Base-by-base conservation (phyloP, 2,797 vertebrate species). In the Mallotus villosus region DNA sequence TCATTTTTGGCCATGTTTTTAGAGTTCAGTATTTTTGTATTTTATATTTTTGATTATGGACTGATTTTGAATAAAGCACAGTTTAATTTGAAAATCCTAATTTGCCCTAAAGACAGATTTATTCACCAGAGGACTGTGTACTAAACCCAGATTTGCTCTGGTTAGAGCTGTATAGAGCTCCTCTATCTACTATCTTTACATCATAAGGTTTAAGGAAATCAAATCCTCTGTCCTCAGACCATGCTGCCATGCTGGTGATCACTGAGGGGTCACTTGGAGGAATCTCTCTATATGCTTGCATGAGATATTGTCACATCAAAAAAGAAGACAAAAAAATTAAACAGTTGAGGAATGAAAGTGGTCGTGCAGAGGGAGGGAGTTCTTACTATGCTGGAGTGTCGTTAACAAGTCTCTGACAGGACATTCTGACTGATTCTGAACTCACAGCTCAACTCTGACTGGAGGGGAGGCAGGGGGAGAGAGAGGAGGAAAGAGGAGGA, bases 31-130 rank as follows among this genome's bases (percentile, higher is more conserved):
- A 72, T 75, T 68, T 84, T 76, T 83, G 74, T 82, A 75, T 63
- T 74, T 81, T 77, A 67, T 80, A 70, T 41, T 80, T 67, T 72
- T 76, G 80, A 74, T 78, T 65, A 76, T 68, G 37, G 70, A 71
- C 78, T 72, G 74, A 84, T 76, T 82, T 83, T 73, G 89, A 93
- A 92, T 92, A 91, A 91, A 92, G 80, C 80, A 82, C 5, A 49
- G 72, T 80, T 79, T 74, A 67, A 77, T 72, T 78, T 66, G 77
- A 64, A 79, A 78, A 22, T 69, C 2, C 74, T 83, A 67, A 67
- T 73, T 84, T 68, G 41, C 74, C 78, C 19, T 66, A 9, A 3
- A 7, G 37, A 41, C 32, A 7, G 14, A 17, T 66, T 16, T 53
- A 17, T 3, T 32, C 27, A 63, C 29, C 29, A 37, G 8, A 6